A percentile compares a stretch with the other conserved stretches of the same genome.
These are phyloP conservation scores for Bufotes viridis DNA, from an alignment of 2,797 vertebrate genomes.

Conservation along the genomic window DNA sequence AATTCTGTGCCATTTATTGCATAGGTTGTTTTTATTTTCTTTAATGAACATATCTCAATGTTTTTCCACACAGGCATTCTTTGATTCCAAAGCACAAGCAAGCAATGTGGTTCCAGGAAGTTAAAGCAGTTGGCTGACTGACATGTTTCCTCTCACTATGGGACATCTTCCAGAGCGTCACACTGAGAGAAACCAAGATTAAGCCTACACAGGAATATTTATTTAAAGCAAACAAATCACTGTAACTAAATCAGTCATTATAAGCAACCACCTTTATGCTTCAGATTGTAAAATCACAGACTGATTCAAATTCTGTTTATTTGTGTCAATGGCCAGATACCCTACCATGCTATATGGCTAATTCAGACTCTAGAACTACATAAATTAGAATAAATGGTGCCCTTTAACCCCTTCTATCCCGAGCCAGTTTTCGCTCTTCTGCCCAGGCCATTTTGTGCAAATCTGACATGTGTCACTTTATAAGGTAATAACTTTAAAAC, in stretches of 20 bases:
- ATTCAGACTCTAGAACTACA: too few relatives aligned
- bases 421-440: too few relatives aligned
- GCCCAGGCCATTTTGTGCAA: too few relatives aligned
- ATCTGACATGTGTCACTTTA: too few relatives aligned
- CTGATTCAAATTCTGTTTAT: not conserved
- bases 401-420: too few relatives aligned
- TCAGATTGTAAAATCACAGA: not conserved
- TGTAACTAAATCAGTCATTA: not conserved
- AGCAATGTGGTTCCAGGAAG: slow-evolving; percentile 19
- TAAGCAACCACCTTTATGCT: not conserved
- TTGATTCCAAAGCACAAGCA: slow-evolving; percentile 8
- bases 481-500: too few relatives aligned
- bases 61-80: slow-evolving; percentile 15
- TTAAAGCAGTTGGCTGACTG: slow-evolving; percentile 15
- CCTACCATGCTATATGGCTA: not conserved
- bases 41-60: slow-evolving; percentile 3
- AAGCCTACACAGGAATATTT: slow-evolving; percentile 4
- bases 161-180: slow-evolving; percentile 5
- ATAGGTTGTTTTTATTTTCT: slow-evolving; percentile 15
- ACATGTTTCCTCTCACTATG: slow-evolving; percentile 10
- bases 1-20: not conserved
- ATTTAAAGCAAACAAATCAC: not conserved
- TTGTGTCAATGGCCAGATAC: not conserved
- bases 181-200: not conserved
- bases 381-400: too few relatives aligned